These are phyloP conservation scores for Brachypalpus laphriformis DNA, from an alignment of 2,888 invertebrate genomes.

Conservation along the genomic window DNA sequence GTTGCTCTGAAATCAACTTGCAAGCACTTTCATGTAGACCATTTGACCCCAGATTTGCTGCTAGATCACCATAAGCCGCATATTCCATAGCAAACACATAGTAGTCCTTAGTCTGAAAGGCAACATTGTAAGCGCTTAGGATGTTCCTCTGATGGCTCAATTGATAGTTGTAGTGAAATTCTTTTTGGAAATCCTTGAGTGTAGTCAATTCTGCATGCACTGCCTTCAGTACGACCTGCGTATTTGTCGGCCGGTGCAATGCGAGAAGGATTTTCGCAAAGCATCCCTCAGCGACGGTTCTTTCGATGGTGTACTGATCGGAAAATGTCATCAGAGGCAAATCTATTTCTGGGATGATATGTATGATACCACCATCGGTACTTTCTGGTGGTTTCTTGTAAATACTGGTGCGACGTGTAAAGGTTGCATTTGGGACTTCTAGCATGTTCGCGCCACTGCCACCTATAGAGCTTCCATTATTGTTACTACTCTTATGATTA, in stretches of 20 bases:
- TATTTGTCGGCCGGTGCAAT: conserved; percentile 85
- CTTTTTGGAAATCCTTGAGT: conserved; percentile 87
- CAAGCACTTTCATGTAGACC: conserved; percentile 85
- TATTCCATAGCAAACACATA: conserved; percentile 88
- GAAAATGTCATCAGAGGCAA: conserved; percentile 84
- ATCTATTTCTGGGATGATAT: conserved; percentile 84
- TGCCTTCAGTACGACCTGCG: conserved; percentile 88
- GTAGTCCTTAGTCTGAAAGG: conserved; percentile 83
- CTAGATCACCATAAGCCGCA: conserved; percentile 88
- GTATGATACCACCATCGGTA: conserved; percentile 83
- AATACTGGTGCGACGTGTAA: conserved; percentile 82
- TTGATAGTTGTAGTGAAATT: conserved; percentile 91
- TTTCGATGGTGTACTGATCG: conserved; percentile 86
- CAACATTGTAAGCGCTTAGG: conserved; percentile 89
- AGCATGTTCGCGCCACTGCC: conserved; percentile 77
- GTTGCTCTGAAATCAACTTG: conserved; percentile 87
- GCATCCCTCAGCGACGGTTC: conserved; percentile 87
- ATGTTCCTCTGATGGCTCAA: conserved; percentile 91
- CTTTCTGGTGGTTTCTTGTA: conserved; percentile 81
- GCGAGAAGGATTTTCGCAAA: conserved; percentile 88
- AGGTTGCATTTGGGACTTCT: conserved; percentile 78
- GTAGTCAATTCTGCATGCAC: conserved; percentile 85
- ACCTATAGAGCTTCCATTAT: conserved; percentile 18
- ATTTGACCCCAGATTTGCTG: conserved; percentile 86
- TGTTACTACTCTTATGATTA: conserved; percentile 24